Evolutionary conservation across 2,888 invertebrate species (phyloP).

Genomic region (Zygogramma bicolorata): DNA sequence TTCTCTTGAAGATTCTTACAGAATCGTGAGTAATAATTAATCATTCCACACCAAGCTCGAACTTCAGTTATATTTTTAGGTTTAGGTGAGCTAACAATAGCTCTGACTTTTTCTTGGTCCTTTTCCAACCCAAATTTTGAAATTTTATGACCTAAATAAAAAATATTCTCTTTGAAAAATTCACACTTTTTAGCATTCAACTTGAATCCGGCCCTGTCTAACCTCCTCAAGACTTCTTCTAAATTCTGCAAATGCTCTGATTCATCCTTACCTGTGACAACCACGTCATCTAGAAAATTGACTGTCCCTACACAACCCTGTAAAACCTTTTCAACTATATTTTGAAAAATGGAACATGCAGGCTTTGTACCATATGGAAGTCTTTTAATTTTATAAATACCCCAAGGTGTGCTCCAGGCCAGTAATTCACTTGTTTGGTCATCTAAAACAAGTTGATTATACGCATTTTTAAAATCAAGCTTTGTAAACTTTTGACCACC

Average conservation of each 20-base stretch:
- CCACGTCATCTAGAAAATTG: conserved; percentile 52
- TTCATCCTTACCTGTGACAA: conserved; percentile 47
- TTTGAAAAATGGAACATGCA: conserved; percentile 61
- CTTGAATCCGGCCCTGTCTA: conserved; percentile 47
- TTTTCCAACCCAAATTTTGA: conserved; percentile 24
- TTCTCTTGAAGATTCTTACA: conserved; percentile 52
- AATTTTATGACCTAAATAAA: conserved; percentile 42
- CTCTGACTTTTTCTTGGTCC: conserved; percentile 41
- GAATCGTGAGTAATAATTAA: conserved; percentile 62
- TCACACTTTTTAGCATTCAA: conserved; percentile 54
- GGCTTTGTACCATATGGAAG: conserved; percentile 59
- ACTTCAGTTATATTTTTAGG: neutral
- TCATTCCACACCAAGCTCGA: conserved; percentile 45
- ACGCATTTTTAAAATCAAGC: conserved; percentile 53
- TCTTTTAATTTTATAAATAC: conserved; percentile 38
- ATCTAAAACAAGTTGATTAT: conserved; percentile 50
- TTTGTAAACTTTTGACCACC: conserved; percentile 36
- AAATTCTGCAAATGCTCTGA: conserved; percentile 34
- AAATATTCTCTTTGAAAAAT: conserved; percentile 46
- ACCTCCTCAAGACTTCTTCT: conserved; percentile 20
- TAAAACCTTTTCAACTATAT: conserved; percentile 47
- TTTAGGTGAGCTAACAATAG: neutral
- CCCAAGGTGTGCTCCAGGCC: conserved; percentile 46
- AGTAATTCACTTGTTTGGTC: conserved; percentile 58
- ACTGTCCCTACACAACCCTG: conserved; percentile 38